Percentiles rank a stretch among this genome's conserved stretches.
phyloP scores from a whole-genome alignment of 2,888 invertebrate genomes.

The Pyrrhia umbra region DNA sequence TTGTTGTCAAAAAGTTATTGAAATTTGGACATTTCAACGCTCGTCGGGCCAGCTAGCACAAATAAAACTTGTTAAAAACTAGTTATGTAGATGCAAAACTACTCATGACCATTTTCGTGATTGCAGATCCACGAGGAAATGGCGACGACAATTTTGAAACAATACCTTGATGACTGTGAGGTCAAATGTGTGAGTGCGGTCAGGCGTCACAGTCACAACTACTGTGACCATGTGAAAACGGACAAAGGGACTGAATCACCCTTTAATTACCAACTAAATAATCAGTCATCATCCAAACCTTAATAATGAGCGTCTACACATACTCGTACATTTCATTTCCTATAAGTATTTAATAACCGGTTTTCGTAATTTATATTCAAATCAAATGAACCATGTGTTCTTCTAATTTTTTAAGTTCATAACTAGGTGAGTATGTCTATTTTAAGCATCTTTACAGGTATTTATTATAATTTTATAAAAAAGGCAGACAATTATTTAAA shows the following conservation, averaged over 20 bases:
- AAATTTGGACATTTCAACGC: too few relatives aligned
- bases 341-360: not conserved
- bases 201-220: slow-evolving; percentile 14
- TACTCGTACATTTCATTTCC: not conserved
- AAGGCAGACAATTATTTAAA: not conserved
- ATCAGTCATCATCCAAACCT: slow-evolving; percentile 56
- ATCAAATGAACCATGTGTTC: not conserved
- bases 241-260: slow-evolving; percentile 57
- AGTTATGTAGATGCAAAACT: not conserved
- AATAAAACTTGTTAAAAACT: not conserved
- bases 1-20: too few relatives aligned
- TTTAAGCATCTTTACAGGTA: too few relatives aligned
- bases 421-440: not conserved
- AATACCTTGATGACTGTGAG: slow-evolving; percentile 30
- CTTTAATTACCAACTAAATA: slow-evolving; percentile 68
- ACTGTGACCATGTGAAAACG: slow-evolving; percentile 23
- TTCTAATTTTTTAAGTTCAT: too few relatives aligned
- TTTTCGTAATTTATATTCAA: not conserved
- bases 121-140: slow-evolving; percentile 20
- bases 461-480: not conserved
- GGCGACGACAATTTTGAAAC: slow-evolving; percentile 13
- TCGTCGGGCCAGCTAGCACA: too few relatives aligned
- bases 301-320: slow-evolving; percentile 30
- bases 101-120: not conserved
- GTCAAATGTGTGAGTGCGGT: slow-evolving; percentile 16